Evolutionary conservation across 2,888 invertebrate species (phyloP), one percentile per base, ranked within the genome.

Genomic region (Crossocerus cetratus): DNA sequence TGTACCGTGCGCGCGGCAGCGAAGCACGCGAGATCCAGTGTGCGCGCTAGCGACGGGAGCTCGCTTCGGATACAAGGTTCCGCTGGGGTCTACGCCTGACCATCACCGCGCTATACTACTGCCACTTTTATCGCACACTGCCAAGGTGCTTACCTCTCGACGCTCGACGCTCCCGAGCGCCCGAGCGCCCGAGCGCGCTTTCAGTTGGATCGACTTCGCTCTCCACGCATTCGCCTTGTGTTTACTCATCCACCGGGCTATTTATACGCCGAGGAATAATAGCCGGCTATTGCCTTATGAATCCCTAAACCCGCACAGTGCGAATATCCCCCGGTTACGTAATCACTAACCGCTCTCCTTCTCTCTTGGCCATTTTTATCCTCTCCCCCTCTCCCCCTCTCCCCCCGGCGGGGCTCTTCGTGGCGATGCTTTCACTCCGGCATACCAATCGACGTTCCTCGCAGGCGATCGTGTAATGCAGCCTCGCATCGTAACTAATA

Each of bases 21-120:
- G n/a, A 49, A 49, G 49, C 14, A 16, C 49, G 49, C 14, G 49
- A 49, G 49, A 16, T 14, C 3, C 16, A 55, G 55, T 13, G 20
- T 18, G 20, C 22, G 20, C 20, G 20, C 22, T 55, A 22, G n/a
- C 13, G 20, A 55, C 13, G 55, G 18, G 20, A 18, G 55, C 49
- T 49, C 18, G n/a, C 18, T 32, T 32, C 32, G 32, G 11, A 32
- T 32, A 32, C 32, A 32, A 32, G 49, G 49, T 16, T 49, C 49
- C 23, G 32, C 23, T 57, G n/a, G 42, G 43, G 59, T 18, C 43
- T 5, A 20, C 54, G 72, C 57, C 72, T 69, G 72, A 69, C 69
- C 60, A 58, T 22, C 53, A 18, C 23, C 60, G 55, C 42, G 21
- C 61, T 61, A 56, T 72, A 72, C 72, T 69, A 72, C 72, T 72